Conservation (phyloP, 2,797 vertebrate species). For the Perodicticus potto region DNA sequence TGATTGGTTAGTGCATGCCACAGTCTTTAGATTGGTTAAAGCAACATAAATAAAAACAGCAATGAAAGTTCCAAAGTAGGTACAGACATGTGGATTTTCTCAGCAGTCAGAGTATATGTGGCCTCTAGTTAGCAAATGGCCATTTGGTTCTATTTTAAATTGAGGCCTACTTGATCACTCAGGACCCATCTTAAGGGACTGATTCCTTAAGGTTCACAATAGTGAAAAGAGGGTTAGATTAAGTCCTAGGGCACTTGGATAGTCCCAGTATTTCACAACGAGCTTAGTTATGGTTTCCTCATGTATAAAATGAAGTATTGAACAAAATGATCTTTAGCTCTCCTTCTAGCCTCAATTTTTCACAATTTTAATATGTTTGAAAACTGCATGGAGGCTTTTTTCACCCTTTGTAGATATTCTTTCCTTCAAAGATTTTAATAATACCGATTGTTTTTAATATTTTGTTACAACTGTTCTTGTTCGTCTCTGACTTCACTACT, state of each 20-base stretch:
- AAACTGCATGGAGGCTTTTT: not conserved
- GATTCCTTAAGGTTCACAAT: not conserved
- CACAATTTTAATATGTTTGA: constrained; percentile 22
- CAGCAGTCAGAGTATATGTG: not conserved
- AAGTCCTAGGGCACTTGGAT: not conserved
- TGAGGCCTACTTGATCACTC: not conserved
- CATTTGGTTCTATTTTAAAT: not conserved
- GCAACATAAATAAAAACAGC: not conserved
- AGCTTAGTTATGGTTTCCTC: not conserved
- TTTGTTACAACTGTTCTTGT: constrained; percentile 23
- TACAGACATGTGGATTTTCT: not conserved
- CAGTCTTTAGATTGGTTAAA: not conserved
- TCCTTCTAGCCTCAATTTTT: constrained; percentile 34
- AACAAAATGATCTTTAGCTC: not conserved
- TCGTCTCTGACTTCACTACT: constrained; percentile 37
- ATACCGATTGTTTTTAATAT: constrained; percentile 2
- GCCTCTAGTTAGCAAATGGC: not conserved
- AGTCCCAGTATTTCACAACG: not conserved
- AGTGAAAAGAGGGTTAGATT: not conserved
- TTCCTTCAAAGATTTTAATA: constrained; percentile 52
- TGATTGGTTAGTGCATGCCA: not conserved
- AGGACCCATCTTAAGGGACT: not conserved
- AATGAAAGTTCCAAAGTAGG: not conserved
- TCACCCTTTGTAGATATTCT: not conserved
- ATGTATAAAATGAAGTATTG: constrained; percentile 19